Evolutionary conservation across 2,113 vertebrate species (phyloP), one percentile per base, ranked within the genome.

Genomic region (Paradisaea rubra): DNA sequence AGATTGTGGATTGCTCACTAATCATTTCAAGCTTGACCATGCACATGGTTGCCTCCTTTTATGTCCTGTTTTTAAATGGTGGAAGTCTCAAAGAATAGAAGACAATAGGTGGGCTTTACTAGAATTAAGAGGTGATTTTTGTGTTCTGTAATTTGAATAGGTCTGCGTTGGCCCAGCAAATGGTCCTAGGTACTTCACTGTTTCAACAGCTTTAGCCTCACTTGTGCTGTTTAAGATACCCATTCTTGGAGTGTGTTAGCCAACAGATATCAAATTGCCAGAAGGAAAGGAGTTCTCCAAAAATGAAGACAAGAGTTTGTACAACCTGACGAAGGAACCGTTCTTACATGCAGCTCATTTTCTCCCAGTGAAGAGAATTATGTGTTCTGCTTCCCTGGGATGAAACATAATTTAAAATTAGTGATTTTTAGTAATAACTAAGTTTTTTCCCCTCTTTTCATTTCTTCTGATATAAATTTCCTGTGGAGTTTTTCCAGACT

Each of bases 161-260:
- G 17, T 76, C 27, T 63, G 11, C 23, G 21, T 1, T 59, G 8
- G 18, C 45, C 23, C 18, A 56, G 47, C 1, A 68, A 19, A 56
- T 12, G 25, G 30, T 56, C 47, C 9, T 35, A 8, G 7, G 9
- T 59, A 33, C 2, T 15, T 63, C 35, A 54, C 14, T 3, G 1
- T 74, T 61, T 59, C 60, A 39, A 4, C 33, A 30, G 56, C 39
- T 63, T 28, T 59, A 33, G 24, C 30, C 21, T 81, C 8, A 1
- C 13, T 47, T 5, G 9, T 1, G 0, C 18, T 64, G 3, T 47
- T 17, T 54, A 10, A 39, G 7, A 20, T 77, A 35, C 0, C n/a
- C 8, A 4, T 20, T 81, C 15, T 8, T 73, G 70, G 23, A 41
- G 6, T 6, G 9, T 60, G 30, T 33, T 35, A 66, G 64, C 31